Conservation (phyloP, 2,888 invertebrate species). For the Merodon equestris region DNA sequence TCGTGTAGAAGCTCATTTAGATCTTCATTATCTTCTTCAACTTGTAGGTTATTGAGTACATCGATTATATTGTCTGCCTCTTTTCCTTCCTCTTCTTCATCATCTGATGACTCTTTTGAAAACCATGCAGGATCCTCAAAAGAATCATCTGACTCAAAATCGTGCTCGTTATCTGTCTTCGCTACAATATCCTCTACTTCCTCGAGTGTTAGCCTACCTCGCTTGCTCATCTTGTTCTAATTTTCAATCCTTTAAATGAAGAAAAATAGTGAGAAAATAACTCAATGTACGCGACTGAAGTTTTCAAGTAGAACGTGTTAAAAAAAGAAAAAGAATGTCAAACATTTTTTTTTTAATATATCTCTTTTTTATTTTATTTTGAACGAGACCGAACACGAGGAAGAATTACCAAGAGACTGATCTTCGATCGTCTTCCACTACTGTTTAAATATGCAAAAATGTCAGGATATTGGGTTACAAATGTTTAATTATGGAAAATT, state of each 20-base stretch:
- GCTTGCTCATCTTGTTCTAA: slow-evolving; percentile 9
- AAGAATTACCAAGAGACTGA: too few relatives aligned
- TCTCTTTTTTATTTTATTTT: too few relatives aligned
- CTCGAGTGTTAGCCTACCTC: slow-evolving; percentile 4
- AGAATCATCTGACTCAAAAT: slow-evolving; percentile 10
- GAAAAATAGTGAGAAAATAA: background rate
- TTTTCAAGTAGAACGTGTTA: too few relatives aligned
- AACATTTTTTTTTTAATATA: too few relatives aligned
- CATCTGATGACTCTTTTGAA: slow-evolving; percentile 8
- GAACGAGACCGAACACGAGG: too few relatives aligned
- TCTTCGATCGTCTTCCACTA: too few relatives aligned
- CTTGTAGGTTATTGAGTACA: background rate
- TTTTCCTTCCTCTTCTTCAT: slow-evolving; percentile 9
- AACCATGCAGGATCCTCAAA: slow-evolving; percentile 7
- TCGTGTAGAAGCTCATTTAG: slow-evolving; percentile 1
- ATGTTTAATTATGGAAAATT: too few relatives aligned
- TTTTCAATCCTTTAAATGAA: background rate
- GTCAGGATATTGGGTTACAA: too few relatives aligned
- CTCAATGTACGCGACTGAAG: background rate
- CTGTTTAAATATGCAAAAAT: too few relatives aligned
- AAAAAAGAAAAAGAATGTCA: too few relatives aligned
- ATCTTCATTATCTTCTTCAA: background rate
- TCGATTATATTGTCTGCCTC: slow-evolving; percentile 2
- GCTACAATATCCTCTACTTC: background rate
- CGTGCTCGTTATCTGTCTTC: background rate